A percentile compares a stretch with the other conserved stretches of the same genome.
phyloP scores from a whole-genome alignment of 2,797 vertebrate species.

The Intellagama lesueurii region DNA sequence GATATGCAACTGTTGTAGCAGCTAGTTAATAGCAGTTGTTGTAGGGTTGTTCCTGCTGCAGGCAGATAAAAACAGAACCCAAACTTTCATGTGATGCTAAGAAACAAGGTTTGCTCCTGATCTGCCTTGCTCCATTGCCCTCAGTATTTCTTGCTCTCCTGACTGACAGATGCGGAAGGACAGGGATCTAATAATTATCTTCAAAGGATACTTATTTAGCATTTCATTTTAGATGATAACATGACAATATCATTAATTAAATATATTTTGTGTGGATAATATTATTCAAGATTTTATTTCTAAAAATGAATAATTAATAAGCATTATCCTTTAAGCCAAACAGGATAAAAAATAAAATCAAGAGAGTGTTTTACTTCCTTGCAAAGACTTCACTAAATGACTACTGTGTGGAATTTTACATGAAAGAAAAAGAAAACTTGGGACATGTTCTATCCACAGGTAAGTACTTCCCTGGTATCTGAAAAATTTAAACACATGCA shows the following conservation, averaged over 20 bases:
- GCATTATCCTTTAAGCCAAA: conserved; percentile 67
- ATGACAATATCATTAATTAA: conserved; percentile 66
- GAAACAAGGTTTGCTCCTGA: too few relatives aligned
- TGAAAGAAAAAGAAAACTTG: neutral
- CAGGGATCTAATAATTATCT: conserved; percentile 26
- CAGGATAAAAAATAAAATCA: neutral
- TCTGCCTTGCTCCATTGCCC: too few relatives aligned
- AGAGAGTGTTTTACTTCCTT: too few relatives aligned
- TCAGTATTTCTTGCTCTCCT: too few relatives aligned
- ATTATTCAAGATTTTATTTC: conserved; percentile 72
- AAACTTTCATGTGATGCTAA: too few relatives aligned
- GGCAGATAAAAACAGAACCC: too few relatives aligned
- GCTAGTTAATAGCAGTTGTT: too few relatives aligned
- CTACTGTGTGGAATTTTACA: neutral
- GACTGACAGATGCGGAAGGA: too few relatives aligned
- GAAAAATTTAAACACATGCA: too few relatives aligned
- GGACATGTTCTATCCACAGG: neutral
- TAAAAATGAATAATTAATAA: conserved; percentile 69
- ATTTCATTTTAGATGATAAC: conserved; percentile 62
- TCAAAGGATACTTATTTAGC: conserved; percentile 52
- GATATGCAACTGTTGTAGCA: too few relatives aligned
- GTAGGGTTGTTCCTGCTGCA: too few relatives aligned
- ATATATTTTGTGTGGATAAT: conserved; percentile 70
- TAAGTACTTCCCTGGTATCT: neutral
- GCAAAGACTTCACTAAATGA: neutral